Evolutionary conservation across 2,113 vertebrate species (phyloP), one percentile per base, ranked within the genome.

Genomic region (Mionectes macconnelli): DNA sequence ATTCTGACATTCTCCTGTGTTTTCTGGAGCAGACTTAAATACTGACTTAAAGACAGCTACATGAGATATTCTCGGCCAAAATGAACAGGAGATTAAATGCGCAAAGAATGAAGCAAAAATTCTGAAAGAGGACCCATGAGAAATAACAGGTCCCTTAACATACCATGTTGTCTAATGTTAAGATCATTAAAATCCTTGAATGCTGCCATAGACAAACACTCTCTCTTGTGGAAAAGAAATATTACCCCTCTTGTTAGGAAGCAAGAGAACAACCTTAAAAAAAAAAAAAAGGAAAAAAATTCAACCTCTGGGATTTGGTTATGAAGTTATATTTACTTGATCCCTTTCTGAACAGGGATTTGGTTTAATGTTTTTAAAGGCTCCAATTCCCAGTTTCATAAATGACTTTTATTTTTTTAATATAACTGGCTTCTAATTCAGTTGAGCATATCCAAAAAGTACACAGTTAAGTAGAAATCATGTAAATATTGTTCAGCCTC

Each of bases 391-490:
- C 56, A 69, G 45, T 69, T 96, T 90, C 82, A 83, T 73, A 82
- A 94, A 24, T 75, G 49, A 84, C 56, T 94, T 84, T 64, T 78
- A 63, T 67, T 87, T 94, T n/a, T 94, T 89, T 86, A 82, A 68
- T 78, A 64, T 52, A 82, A 64, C 50, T 57, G 67, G n/a, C 30
- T 88, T 88, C 49, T 56, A 82, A 87, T 82, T 82, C 78, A 88
- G 57, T 69, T 83, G 20, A 93, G 56, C 67, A n/a, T 56, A 73
- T 83, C 75, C 13, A 8, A 75, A 82, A 78, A 44, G 44, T 33
- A 75, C 42, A 83, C 49, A 69, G 77, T 75, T 75, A 89, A 89
- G 49, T 17, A 66, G 57, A 87, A 95, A 45, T 8, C 84, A 69
- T 15, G 70, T 44, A 92, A 84, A 84, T 59, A 87, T 47, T n/a